A percentile compares a stretch with the other conserved stretches of the same genome.
Evolutionary conservation across 1,140 invertebrate genomes (phyloP).

Genomic region (Adoxophyes honmai): DNA sequence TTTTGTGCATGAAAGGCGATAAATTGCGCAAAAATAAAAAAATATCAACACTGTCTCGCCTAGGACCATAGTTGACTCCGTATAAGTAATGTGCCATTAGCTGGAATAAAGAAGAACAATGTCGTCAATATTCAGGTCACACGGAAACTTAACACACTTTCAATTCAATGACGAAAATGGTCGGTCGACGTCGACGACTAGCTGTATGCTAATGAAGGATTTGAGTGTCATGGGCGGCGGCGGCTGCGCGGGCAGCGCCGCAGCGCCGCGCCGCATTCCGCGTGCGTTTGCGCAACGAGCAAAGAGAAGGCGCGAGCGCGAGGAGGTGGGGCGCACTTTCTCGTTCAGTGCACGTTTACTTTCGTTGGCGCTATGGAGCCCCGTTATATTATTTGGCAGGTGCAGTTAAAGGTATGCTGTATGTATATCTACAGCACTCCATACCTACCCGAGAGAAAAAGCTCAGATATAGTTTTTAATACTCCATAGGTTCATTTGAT

Average conservation of each 20-base stretch:
- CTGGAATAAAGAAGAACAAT: background rate
- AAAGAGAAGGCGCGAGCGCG: constrained; percentile 46
- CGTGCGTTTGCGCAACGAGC: constrained; percentile 60
- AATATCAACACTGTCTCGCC: too few relatives aligned
- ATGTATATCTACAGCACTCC: constrained; percentile 15
- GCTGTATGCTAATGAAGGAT: constrained; percentile 51
- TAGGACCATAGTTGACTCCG: too few relatives aligned
- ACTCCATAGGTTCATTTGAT: too few relatives aligned
- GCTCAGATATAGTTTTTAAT: too few relatives aligned
- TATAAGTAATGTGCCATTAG: too few relatives aligned
- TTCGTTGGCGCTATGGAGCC: constrained; percentile 55
- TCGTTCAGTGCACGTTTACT: constrained; percentile 61
- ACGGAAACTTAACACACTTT: constrained; percentile 20
- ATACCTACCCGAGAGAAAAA: too few relatives aligned
- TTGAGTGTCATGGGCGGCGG: constrained; percentile 38
- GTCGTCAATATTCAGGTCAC: constrained; percentile 1
- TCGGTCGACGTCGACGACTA: constrained; percentile 21
- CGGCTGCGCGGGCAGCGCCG: background rate
- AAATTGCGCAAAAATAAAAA: too few relatives aligned
- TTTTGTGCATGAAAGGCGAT: too few relatives aligned
- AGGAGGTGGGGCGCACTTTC: constrained; percentile 52
- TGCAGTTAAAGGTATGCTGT: constrained; percentile 36
- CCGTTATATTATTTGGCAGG: constrained; percentile 71
- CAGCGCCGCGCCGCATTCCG: constrained; percentile 36
- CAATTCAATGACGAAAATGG: constrained; percentile 30